A percentile compares a stretch with the other conserved stretches of the same genome.
Conservation (phyloP, 2,888 invertebrate species). For the Ormyrus rosae region DNA sequence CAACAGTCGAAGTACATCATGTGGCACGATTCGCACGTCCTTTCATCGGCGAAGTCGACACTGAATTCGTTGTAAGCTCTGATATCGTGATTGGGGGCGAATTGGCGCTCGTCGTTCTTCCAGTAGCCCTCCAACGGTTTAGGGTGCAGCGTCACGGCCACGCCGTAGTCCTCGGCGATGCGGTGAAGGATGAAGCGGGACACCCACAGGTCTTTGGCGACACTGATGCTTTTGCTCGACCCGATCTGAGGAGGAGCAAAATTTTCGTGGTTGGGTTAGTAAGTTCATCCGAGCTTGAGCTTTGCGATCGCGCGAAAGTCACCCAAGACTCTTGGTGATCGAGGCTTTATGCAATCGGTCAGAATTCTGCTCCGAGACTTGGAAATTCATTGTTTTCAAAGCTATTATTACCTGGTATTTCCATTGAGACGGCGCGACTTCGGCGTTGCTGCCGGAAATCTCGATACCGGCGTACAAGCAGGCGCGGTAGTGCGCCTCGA, state of each 20-base stretch:
- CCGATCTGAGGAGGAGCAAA: constrained; percentile 79
- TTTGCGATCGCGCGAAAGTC: too few species aligned
- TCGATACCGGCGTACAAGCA: constrained; percentile 96
- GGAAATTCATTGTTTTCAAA: too few species aligned
- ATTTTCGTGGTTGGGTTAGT: too few species aligned
- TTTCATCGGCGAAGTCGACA: constrained; percentile 95
- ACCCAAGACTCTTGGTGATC: too few species aligned
- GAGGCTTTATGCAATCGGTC: too few species aligned
- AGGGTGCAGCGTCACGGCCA: constrained; percentile 86
- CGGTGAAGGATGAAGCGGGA: constrained; percentile 91
- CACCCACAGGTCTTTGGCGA: constrained; percentile 92
- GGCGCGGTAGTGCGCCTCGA: constrained; percentile 96
- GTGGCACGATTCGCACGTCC: constrained; percentile 94
- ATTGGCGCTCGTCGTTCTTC: constrained; percentile 75
- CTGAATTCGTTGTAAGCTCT: constrained; percentile 92
- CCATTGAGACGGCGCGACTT: constrained; percentile 97
- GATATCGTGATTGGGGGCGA: constrained; percentile 68
- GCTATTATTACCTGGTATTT: constrained; percentile 66
- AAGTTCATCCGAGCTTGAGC: too few species aligned
- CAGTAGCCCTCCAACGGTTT: constrained; percentile 86
- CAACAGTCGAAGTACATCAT: constrained; percentile 91
- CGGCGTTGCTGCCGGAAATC: constrained; percentile 96
- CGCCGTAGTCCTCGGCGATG: constrained; percentile 93
- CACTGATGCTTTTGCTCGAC: constrained; percentile 90
- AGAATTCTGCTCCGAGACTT: too few species aligned